Conservation (phyloP, 1,140 invertebrate genomes). For the Triops longicaudatus region DNA sequence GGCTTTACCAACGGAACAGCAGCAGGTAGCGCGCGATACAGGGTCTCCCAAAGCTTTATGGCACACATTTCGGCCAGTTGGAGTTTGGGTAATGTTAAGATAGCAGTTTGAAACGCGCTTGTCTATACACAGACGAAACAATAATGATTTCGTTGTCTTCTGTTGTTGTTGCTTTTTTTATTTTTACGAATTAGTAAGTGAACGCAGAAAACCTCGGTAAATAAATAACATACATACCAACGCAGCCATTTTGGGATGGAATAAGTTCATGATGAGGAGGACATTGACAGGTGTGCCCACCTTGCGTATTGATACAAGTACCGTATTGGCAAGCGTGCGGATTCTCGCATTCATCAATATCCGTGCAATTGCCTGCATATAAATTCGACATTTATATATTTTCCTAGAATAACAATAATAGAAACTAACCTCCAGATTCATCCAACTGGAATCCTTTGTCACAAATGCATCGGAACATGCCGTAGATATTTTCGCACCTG, state of each 20-base stretch:
- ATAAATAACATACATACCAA: slow-evolving; percentile 45
- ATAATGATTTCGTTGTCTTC: too few relatives aligned
- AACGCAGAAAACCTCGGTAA: neutral
- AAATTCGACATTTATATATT: neutral
- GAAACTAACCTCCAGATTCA: slow-evolving; percentile 50
- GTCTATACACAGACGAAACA: slow-evolving; percentile 48
- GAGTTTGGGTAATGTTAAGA: slow-evolving; percentile 46
- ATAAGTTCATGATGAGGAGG: slow-evolving; percentile 41
- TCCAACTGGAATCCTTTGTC: slow-evolving; percentile 74
- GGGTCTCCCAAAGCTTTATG: slow-evolving; percentile 47
- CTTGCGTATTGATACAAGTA: slow-evolving; percentile 49
- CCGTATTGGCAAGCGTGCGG: slow-evolving; percentile 50
- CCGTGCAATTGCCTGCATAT: slow-evolving; percentile 44
- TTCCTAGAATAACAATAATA: neutral
- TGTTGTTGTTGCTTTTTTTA: too few relatives aligned
- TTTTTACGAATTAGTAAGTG: too few relatives aligned
- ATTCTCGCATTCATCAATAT: slow-evolving; percentile 54
- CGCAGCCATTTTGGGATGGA: slow-evolving; percentile 55
- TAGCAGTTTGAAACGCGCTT: slow-evolving; percentile 69
- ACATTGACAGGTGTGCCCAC: slow-evolving; percentile 49
- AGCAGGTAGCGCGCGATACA: slow-evolving; percentile 71
- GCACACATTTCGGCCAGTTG: slow-evolving; percentile 42
- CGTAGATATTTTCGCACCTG: slow-evolving; percentile 75
- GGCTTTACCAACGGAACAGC: slow-evolving; percentile 72
- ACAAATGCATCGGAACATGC: slow-evolving; percentile 78